These are phyloP conservation scores for Ianthella basta DNA, from an alignment of 37 sponge, comb jelly and placozoan genomes.

Conservation along the genomic window DNA sequence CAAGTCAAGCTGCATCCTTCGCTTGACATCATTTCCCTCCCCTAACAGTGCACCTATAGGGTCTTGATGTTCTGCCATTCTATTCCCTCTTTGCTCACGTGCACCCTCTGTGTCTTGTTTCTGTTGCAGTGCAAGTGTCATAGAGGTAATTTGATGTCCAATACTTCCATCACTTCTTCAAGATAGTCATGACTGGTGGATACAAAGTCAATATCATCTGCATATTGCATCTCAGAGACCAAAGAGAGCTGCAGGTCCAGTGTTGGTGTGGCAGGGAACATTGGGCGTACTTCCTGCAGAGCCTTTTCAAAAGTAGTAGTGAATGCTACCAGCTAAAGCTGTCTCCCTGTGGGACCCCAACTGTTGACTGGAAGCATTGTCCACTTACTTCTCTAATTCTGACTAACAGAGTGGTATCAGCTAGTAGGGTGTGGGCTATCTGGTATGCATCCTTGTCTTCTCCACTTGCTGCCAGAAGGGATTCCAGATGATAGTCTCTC, in stretches of 20 bases:
- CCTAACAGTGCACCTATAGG: conserved; percentile 1
- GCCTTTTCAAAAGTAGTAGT: conserved; percentile 10
- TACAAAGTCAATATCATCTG: conserved; percentile 16
- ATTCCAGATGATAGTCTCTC: conserved; percentile 9
- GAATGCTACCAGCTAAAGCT: conserved; percentile 21
- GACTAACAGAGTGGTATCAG: background rate
- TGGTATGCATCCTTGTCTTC: background rate
- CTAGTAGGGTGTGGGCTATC: background rate
- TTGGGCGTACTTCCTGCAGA: background rate
- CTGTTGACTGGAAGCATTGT: background rate
- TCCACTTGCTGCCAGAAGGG: background rate
- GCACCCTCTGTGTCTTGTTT: conserved; percentile 8
- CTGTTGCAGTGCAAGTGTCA: conserved; percentile 2
- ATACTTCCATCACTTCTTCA: background rate
- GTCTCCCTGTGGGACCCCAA: conserved; percentile 23
- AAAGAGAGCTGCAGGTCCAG: background rate
- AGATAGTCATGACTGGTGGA: conserved; percentile 13
- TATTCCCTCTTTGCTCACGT: background rate
- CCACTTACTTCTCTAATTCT: background rate
- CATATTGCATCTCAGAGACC: conserved; percentile 5
- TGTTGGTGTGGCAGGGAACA: conserved; percentile 13
- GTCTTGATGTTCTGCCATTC: conserved; percentile 14
- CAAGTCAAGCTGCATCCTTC: conserved; percentile 18
- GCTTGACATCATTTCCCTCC: background rate
- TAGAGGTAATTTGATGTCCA: background rate